phyloP scores from a whole-genome alignment of 2,113 vertebrate species.

The Sapajus apella region DNA sequence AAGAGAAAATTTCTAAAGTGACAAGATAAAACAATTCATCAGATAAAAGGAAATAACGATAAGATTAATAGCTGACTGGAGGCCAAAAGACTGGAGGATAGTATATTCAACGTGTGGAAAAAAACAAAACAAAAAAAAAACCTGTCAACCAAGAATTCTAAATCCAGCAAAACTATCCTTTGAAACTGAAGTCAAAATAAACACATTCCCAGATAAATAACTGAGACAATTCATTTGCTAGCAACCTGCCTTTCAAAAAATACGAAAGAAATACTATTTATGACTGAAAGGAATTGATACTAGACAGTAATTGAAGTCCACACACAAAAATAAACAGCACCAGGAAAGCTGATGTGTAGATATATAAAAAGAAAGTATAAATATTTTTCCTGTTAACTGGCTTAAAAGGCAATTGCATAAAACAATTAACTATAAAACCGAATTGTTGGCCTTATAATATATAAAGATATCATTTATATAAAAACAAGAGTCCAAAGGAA shows the following conservation, averaged over 20 bases:
- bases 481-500: neutral
- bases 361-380: too few relatives aligned
- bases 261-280: neutral
- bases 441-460: too few relatives aligned
- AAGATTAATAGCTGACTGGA: constrained; percentile 3
- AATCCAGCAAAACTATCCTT: too few relatives aligned
- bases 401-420: too few relatives aligned
- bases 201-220: neutral
- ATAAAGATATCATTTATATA: neutral
- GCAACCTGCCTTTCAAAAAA: neutral
- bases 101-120: neutral
- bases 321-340: too few relatives aligned
- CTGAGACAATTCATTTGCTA: constrained; percentile 2
- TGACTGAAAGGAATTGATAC: neutral
- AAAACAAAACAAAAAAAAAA: neutral
- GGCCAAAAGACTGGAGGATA: neutral
- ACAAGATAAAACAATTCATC: neutral
- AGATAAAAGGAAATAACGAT: constrained; percentile 17
- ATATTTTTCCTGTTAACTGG: too few relatives aligned
- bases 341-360: too few relatives aligned
- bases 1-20: neutral
- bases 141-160: too few relatives aligned
- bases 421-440: too few relatives aligned
- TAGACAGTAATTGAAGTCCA: too few relatives aligned
- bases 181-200: too few relatives aligned